Conservation (phyloP, 2,888 invertebrate species). For the Helleia helle region DNA sequence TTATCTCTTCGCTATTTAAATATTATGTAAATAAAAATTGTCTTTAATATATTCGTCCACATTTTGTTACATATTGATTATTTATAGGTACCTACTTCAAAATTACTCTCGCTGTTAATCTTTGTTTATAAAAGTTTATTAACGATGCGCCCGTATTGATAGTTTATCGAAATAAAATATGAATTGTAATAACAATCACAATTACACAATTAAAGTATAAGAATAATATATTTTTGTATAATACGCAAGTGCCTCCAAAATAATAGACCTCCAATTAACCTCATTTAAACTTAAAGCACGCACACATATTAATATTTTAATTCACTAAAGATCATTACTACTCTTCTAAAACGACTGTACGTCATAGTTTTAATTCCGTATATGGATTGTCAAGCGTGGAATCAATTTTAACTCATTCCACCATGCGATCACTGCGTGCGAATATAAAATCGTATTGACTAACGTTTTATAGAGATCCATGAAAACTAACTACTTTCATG, state of each 20-base stretch:
- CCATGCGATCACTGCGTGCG: neutral
- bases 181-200: neutral
- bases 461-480: too few species aligned
- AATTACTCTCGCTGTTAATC: neutral
- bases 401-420: slow-evolving; percentile 18
- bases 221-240: neutral
- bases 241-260: neutral
- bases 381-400: slow-evolving; percentile 22
- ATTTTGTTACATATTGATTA: too few species aligned
- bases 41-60: neutral
- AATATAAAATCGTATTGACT: too few species aligned
- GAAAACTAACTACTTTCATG: too few species aligned
- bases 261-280: slow-evolving; percentile 2
- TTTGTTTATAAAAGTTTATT: neutral
- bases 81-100: neutral
- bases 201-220: too few species aligned
- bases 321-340: too few species aligned
- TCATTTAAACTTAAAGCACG: too few species aligned
- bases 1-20: neutral
- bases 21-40: too few species aligned
- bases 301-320: too few species aligned
- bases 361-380: slow-evolving; percentile 4
- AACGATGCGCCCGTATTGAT: slow-evolving; percentile 1
- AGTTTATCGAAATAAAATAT: slow-evolving; percentile 4
- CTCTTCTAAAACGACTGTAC: slow-evolving; percentile 2